phyloP scores from a whole-genome alignment of 2,888 invertebrate genomes.

The Amaurobius ferox region DNA sequence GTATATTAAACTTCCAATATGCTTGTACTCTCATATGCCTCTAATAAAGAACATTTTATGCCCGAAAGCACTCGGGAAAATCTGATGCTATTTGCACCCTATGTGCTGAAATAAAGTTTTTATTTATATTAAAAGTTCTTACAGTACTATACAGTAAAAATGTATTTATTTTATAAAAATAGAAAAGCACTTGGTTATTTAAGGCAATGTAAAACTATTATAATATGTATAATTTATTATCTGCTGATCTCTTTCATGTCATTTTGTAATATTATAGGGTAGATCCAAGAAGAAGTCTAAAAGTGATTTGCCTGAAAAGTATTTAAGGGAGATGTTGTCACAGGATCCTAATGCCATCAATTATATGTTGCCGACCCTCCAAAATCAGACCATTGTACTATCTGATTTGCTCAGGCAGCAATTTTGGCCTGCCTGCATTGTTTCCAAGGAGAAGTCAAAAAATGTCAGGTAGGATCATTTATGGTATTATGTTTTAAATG shows the following conservation, averaged over 20 bases:
- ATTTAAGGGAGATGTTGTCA: conserved; percentile 21
- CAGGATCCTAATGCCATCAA: conserved; percentile 23
- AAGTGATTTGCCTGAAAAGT: conserved; percentile 40
- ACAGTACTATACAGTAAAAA: too few relatives aligned
- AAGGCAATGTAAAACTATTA: too few relatives aligned
- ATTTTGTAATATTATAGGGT: conserved; percentile 16
- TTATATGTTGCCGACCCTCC: conserved; percentile 36
- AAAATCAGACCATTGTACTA: conserved; percentile 21
- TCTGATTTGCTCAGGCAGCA: conserved; percentile 27
- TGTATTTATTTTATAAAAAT: too few relatives aligned
- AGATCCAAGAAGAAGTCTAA: conserved; percentile 41
- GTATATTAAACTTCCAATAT: too few relatives aligned
- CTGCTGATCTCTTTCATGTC: background rate
- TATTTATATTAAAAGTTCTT: too few relatives aligned
- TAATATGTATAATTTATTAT: background rate
- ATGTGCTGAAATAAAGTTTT: too few relatives aligned
- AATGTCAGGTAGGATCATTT: conserved; percentile 32
- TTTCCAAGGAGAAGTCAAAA: conserved; percentile 49
- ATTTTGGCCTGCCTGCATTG: conserved; percentile 34
- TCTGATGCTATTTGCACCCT: too few relatives aligned
- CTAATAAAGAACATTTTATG: too few relatives aligned
- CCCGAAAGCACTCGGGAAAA: too few relatives aligned
- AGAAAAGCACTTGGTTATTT: too few relatives aligned
- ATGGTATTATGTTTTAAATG: too few relatives aligned
- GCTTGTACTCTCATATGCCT: too few relatives aligned